phyloP scores from a whole-genome alignment of 37 sponge, comb jelly and placozoan genomes.

The Ephydatia muelleri region DNA sequence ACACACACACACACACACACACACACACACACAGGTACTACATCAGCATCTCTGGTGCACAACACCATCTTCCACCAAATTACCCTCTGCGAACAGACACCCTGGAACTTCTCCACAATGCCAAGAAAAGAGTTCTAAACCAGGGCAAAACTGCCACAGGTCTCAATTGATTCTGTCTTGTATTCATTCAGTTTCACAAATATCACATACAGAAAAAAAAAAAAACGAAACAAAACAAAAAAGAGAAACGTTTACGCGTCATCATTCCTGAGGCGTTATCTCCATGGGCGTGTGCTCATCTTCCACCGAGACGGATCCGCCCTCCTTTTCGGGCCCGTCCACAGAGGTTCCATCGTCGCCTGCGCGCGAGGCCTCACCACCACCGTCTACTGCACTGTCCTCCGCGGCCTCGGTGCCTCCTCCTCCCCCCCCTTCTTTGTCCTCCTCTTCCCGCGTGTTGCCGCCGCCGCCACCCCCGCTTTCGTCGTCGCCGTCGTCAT shows the following conservation, averaged over 20 bases:
- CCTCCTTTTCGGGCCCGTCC: too few relatives aligned
- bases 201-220: too few relatives aligned
- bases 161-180: too few relatives aligned
- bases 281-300: too few relatives aligned
- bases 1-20: neutral
- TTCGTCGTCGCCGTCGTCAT: conserved; percentile 46
- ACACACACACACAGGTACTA: conserved; percentile 18
- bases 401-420: neutral
- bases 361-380: neutral
- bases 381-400: conserved; percentile 8
- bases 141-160: too few relatives aligned
- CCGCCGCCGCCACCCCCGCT: too few relatives aligned
- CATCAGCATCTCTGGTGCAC: conserved; percentile 12
- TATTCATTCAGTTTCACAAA: too few relatives aligned
- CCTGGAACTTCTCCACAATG: conserved; percentile 14
- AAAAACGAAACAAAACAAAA: too few relatives aligned
- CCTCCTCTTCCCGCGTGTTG: neutral
- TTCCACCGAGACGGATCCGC: too few relatives aligned
- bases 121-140: conserved; percentile 23
- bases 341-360: too few relatives aligned
- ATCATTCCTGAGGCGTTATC: too few relatives aligned
- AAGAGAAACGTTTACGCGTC: too few relatives aligned
- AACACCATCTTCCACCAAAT: conserved; percentile 6
- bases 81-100: conserved; percentile 18
- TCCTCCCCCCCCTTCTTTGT: neutral